Evolutionary conservation across 1,140 invertebrate species (phyloP).

Genomic region (Penaeus chinensis): DNA sequence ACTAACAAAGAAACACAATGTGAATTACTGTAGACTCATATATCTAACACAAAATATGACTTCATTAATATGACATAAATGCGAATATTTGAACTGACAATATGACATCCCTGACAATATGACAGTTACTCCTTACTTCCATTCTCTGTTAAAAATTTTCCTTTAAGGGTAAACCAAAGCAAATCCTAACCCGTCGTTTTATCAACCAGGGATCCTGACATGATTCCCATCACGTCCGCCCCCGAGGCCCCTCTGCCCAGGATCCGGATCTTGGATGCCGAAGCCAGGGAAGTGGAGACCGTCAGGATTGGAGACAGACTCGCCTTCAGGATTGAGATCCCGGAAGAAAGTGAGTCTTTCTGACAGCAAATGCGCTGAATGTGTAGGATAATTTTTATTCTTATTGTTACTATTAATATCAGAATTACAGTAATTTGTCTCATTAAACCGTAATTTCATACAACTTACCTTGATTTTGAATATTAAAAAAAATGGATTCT

Average conservation of each 20-base stretch:
- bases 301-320: constrained; percentile 94
- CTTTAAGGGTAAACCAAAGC: not conserved
- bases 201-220: constrained; percentile 85
- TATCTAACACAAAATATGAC: no score
- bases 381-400: no score
- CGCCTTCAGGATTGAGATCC: constrained; percentile 95
- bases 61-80: no score
- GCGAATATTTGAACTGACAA: no score
- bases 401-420: no score
- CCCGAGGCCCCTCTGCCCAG: constrained; percentile 93
- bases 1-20: no score
- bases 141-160: not conserved
- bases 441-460: no score
- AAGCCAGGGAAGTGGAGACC: constrained; percentile 89
- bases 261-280: constrained; percentile 88
- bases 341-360: constrained; percentile 86
- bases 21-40: no score
- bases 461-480: no score
- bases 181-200: not conserved
- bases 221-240: constrained; percentile 94
- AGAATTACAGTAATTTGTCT: no score
- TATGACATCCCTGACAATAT: not conserved
- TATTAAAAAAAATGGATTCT: no score
- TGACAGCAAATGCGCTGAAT: not conserved
- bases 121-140: not conserved